Conservation (phyloP, 2,113 vertebrate genomes). For the Heterocephalus glaber region DNA sequence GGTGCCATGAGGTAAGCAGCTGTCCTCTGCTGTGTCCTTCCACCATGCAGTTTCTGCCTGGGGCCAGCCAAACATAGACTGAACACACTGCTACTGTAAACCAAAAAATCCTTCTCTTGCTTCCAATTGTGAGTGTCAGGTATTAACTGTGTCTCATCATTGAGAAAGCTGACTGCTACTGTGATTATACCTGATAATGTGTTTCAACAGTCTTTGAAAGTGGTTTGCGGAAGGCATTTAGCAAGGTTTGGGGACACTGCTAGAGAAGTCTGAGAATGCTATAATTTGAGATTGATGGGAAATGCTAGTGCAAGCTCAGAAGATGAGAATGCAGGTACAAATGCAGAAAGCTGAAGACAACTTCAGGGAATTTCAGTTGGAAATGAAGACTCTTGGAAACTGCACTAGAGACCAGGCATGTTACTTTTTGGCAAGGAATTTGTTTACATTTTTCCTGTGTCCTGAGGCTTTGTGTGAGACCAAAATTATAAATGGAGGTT, state of each 20-base stretch:
- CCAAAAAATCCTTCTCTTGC: too few relatives aligned
- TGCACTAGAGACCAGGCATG: not conserved
- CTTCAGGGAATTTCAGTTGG: not conserved
- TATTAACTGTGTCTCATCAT: not conserved
- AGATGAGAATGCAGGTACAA: not conserved
- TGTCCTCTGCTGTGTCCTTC: not conserved
- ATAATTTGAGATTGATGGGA: not conserved
- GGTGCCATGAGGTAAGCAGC: not conserved
- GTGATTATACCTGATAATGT: too few relatives aligned
- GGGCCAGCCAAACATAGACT: not conserved
- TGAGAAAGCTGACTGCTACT: not conserved
- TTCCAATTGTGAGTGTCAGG: not conserved
- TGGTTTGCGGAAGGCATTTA: not conserved
- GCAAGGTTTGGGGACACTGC: not conserved
- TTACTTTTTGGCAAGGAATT: not conserved
- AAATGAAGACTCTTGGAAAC: not conserved
- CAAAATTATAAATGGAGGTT: not conserved
- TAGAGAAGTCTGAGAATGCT: not conserved
- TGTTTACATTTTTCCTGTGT: not conserved
- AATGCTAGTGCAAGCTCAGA: not conserved
- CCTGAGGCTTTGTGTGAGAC: not conserved
- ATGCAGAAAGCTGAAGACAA: not conserved
- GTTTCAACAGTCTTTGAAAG: not conserved
- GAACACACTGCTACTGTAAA: not conserved
- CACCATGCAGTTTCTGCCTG: not conserved